Percentiles rank a stretch among this genome's conserved stretches.
These are phyloP conservation scores for Progne subis DNA, from an alignment of 2,113 vertebrate species.

Conservation along the genomic window DNA sequence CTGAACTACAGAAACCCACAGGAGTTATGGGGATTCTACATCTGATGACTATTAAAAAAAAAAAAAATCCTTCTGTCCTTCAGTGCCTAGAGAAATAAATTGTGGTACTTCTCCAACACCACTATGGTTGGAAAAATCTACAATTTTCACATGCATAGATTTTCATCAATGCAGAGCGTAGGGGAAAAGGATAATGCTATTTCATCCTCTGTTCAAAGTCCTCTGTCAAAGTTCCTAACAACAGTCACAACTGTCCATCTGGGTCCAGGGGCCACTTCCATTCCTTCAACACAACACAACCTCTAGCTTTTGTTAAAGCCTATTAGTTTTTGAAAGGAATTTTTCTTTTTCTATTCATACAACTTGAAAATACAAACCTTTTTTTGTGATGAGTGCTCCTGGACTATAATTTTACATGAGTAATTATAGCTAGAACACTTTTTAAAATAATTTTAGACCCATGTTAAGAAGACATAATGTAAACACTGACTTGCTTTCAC, in stretches of 20 bases:
- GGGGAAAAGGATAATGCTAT: neutral
- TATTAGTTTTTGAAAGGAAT: neutral
- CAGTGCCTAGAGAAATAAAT: neutral
- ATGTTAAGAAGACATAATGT: constrained; percentile 6
- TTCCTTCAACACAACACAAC: neutral
- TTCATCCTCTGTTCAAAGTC: neutral
- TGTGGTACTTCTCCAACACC: neutral
- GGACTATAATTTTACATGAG: neutral
- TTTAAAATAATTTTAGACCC: neutral
- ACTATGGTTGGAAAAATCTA: neutral
- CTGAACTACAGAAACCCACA: neutral
- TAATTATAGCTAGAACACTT: neutral
- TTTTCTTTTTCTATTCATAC: neutral
- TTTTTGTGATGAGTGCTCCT: neutral
- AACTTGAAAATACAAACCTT: neutral
- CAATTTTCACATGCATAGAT: neutral
- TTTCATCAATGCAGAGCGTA: neutral
- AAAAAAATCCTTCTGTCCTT: neutral
- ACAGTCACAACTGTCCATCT: neutral
- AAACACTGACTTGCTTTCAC: constrained; percentile 24
- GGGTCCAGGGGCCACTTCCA: neutral
- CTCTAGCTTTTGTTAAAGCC: neutral
- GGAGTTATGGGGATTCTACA: neutral
- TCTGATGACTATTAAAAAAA: neutral
- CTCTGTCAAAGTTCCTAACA: neutral